Evolutionary conservation across 2,888 invertebrate genomes (phyloP).

Genomic region (Arge pagana): DNA sequence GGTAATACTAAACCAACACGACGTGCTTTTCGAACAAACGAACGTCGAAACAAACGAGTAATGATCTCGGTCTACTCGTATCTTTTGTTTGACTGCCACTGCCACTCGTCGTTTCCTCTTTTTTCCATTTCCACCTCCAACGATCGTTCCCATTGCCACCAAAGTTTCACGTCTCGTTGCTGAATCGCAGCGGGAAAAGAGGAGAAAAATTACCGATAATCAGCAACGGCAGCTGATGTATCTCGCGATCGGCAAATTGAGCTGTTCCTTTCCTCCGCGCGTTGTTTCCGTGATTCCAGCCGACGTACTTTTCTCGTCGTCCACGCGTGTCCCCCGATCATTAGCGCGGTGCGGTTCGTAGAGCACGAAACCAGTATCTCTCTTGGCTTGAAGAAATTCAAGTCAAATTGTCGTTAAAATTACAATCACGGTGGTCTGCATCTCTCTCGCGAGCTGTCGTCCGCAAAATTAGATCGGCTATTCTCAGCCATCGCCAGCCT

Average conservation of each 20-base stretch:
- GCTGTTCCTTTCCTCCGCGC: no score
- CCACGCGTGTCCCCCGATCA: conserved; percentile 49
- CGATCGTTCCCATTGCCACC: no score
- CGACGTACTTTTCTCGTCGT: conserved; percentile 40
- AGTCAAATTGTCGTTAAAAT: conserved; percentile 58
- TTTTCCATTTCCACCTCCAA: not conserved
- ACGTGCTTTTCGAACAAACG: conserved; percentile 13
- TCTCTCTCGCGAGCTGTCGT: conserved; percentile 32
- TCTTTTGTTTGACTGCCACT: conserved; percentile 18
- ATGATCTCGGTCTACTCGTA: conserved; percentile 17
- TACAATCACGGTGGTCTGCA: conserved; percentile 55
- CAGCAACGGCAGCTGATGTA: no score
- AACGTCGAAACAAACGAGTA: conserved; percentile 19
- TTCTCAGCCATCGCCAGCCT: conserved; percentile 48
- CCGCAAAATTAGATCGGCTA: conserved; percentile 56
- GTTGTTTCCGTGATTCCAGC: conserved; percentile 32
- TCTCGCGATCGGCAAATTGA: no score
- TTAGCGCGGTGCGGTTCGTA: conserved; percentile 50
- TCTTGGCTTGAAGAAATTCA: conserved; percentile 50
- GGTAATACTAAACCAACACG: conserved; percentile 21
- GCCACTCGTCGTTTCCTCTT: not conserved
- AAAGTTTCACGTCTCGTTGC: no score
- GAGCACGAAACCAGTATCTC: conserved; percentile 54
- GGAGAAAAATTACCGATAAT: no score
- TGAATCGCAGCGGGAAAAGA: no score